These are phyloP conservation scores for Pungitius pungitius DNA, from an alignment of 2,113 vertebrate species.

Conservation along the genomic window DNA sequence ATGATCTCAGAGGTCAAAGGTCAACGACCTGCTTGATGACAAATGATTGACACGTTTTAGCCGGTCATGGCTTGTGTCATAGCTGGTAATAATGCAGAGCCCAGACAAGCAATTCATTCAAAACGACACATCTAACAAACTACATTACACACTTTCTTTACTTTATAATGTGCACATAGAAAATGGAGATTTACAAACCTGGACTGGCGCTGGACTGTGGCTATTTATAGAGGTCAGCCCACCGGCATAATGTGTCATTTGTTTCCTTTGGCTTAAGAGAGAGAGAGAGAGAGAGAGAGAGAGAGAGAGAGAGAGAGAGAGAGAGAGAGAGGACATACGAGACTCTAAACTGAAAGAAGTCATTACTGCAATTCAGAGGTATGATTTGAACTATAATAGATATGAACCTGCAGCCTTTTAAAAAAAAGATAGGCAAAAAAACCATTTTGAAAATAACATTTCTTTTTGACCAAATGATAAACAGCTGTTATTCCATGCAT, in stretches of 20 bases:
- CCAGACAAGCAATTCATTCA: not conserved
- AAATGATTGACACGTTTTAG: conserved; percentile 21
- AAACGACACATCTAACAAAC: not conserved
- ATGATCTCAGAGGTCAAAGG: conserved; percentile 52
- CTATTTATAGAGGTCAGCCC: conserved; percentile 60
- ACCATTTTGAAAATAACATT: not conserved
- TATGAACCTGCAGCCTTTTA: not conserved
- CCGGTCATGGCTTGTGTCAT: conserved; percentile 15
- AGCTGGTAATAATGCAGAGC: conserved; percentile 23
- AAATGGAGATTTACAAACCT: conserved; percentile 59
- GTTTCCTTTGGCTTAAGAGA: conserved; percentile 53
- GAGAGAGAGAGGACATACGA: not conserved
- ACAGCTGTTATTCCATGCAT: not conserved
- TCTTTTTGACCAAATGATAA: not conserved
- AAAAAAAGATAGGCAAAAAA: not conserved
- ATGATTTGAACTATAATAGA: conserved; percentile 25
- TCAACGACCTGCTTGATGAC: conserved; percentile 40
- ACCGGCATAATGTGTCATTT: conserved; percentile 68
- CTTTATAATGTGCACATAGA: conserved; percentile 51
- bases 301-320: conserved; percentile 4
- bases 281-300: conserved; percentile 21
- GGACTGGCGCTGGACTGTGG: conserved; percentile 54
- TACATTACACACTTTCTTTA: conserved; percentile 40
- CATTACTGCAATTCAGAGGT: not conserved
- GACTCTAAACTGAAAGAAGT: not conserved